Evolutionary conservation across 2,888 invertebrate species (phyloP), one percentile per base, ranked within the genome.

Genomic region (Harpalus rufipes): DNA sequence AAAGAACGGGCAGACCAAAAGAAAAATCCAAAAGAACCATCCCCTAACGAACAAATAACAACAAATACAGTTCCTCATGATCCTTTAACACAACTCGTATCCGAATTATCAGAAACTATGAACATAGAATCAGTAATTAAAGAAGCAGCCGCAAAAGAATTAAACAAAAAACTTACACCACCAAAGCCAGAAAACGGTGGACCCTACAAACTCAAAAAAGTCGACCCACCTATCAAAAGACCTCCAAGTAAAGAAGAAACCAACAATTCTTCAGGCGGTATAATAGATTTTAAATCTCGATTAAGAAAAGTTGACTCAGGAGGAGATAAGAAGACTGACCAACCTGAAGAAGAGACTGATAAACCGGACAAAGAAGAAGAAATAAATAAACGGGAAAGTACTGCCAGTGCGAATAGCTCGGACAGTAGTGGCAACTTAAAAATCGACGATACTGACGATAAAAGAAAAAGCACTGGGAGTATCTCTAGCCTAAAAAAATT

Each of bases 401-500:
- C 91, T 2, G 91, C 91, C 12, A 91, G 91, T 87, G 90, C 90
- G 0, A 91, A 91, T 85, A 91, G 91, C 87, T 90, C 90, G 0
- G 91, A 91, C 85, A 78, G 86, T 56, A 91, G 91, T 86, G 90
- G 90, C 7, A 91, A 92, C 86, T 86, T 90, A 76, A 91, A 91
- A 87, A 89, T 90, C 41, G 94, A 93, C 7, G 96, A 96, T 79
- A 94, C 94, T 14, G 96, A 97, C 80, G 96, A 97, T 90, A 97
- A 97, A 90, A 93, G 97, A 12, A 95, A 96, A 87, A 97, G 97
- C 91, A 97, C 97, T 76, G 97, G 97, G 86, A 97, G 97, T 91
- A 98, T 98, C 89, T 97, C 95, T 90, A 97, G 97, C 91, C 92
- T 98, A 88, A 97, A 97, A 90, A 97, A 97, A 91, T 92, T 98